Base-by-base conservation (phyloP, 2,888 invertebrate species). In the Gisinianus flammeolus region DNA sequence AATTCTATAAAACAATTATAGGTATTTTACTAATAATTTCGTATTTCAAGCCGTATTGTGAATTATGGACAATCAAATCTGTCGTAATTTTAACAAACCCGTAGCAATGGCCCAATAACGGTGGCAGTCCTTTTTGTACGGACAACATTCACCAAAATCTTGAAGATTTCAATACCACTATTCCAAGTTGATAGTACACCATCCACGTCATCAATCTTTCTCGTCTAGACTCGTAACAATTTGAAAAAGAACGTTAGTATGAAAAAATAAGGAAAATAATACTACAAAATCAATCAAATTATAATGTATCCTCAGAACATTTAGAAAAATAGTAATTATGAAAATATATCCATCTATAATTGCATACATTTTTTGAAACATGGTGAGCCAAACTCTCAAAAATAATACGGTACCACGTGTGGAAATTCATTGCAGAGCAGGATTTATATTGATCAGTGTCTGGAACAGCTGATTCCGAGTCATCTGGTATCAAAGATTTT, bases 351-450 rank as follows among this genome's bases (percentile, higher is more conserved):
- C 44, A 44, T 44, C n/a, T n/a, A n/a, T n/a, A n/a, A n/a, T n/a
- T 4, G 56, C 71, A 66, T 66, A 77, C 77, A 31, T 77, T 35
- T 67, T 66, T 66, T 10, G 30, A 30, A 0, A 70, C 44, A 44
- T 66, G 52, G 28, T 35, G 62, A 52, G 72, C 64, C 19, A 77
- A 30, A 2, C 31, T 44, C 31, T 77, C 77, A 28, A 67, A 35
- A 0, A 77, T 66, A 3, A 44, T 44, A 22, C 77, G 71, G 26
- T 77, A 77, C 72, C 71, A 77, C 3, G 72, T 67, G 30, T 71
- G 77, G 28, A 77, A 77, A 58, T 77, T 77, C 6, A 28, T 5
- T 16, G 67, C 26, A 22, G 77, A 66, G 22, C 77, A 77, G 1
- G 77, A 72, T 19, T 58, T 19, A 26, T 77, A 77, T n/a, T 72